phyloP scores from a whole-genome alignment of 2,113 vertebrate species.

The Saiga tatarica region DNA sequence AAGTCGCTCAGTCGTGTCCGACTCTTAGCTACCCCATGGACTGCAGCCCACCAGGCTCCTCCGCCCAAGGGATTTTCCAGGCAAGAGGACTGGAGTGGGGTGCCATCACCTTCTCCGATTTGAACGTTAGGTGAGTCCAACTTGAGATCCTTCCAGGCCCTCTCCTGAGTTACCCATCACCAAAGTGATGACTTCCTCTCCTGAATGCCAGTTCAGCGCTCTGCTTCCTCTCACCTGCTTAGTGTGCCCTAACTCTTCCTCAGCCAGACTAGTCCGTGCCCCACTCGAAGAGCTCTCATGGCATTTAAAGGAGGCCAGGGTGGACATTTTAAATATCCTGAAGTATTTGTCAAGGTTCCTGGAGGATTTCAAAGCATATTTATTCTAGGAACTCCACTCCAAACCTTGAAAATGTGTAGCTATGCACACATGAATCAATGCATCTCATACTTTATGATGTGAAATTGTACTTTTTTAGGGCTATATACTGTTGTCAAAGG shows the following conservation, averaged over 20 bases:
- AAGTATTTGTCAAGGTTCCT: not conserved
- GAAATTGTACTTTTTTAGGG: not conserved
- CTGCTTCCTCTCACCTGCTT: not conserved
- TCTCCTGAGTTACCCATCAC: too few species aligned
- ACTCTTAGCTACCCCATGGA: too few species aligned
- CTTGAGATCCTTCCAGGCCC: not conserved
- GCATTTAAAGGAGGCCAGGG: not conserved
- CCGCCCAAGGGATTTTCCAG: too few species aligned
- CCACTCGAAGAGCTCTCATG: not conserved
- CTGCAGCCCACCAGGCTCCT: too few species aligned
- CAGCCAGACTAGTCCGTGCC: not conserved
- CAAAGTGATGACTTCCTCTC: not conserved
- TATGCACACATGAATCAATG: not conserved
- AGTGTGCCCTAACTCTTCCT: not conserved
- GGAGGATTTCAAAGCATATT: not conserved
- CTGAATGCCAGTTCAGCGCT: not conserved
- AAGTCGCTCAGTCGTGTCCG: too few species aligned
- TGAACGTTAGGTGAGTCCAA: not conserved
- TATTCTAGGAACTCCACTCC: not conserved
- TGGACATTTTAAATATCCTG: not conserved
- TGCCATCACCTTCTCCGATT: accelerated
- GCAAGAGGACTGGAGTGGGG: too few species aligned
- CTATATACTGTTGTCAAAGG: not conserved
- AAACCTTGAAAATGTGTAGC: not conserved
- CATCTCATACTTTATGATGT: not conserved